A percentile compares a stretch with the other conserved stretches of the same genome.
These are phyloP conservation scores for Anableps anableps DNA, from an alignment of 2,797 vertebrate species.

Conservation along the genomic window DNA sequence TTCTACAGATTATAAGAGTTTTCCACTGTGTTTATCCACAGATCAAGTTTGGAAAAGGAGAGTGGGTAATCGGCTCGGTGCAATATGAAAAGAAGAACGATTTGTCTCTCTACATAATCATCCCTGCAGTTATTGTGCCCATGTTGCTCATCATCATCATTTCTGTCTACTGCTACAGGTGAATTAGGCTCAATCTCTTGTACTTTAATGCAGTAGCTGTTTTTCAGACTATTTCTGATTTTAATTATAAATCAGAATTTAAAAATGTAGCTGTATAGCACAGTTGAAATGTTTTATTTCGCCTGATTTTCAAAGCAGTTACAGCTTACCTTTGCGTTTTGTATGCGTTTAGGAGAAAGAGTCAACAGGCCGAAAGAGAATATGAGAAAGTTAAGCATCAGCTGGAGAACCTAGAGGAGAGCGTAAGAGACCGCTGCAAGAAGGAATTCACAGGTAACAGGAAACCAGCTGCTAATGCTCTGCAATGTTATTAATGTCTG, in stretches of 20 bases:
- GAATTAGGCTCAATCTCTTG: slow-evolving; percentile 11
- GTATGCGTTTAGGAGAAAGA: slow-evolving; percentile 87
- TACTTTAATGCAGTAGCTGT: neutral
- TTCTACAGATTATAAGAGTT: slow-evolving; percentile 32
- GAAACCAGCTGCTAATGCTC: neutral
- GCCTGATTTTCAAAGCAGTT: neutral
- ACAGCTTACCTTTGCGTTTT: neutral
- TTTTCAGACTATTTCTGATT: neutral
- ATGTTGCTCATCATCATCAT: slow-evolving; percentile 90
- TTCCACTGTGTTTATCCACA: slow-evolving; percentile 62
- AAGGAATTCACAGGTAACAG: slow-evolving; percentile 96
- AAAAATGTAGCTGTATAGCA: neutral
- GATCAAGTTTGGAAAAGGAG: slow-evolving; percentile 94
- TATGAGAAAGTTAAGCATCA: slow-evolving; percentile 98
- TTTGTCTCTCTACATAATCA: slow-evolving; percentile 89
- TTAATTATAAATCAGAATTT: neutral
- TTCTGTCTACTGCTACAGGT: slow-evolving; percentile 97
- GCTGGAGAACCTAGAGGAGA: slow-evolving; percentile 95
- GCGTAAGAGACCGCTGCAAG: slow-evolving; percentile 97
- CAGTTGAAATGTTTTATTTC: neutral
- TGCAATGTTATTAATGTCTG: slow-evolving; percentile 1
- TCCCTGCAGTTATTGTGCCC: slow-evolving; percentile 93
- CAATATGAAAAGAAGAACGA: slow-evolving; percentile 88
- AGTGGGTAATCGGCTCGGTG: slow-evolving; percentile 91
- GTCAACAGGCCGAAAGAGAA: slow-evolving; percentile 95